Base-by-base conservation (phyloP, 2,888 invertebrate genomes). In the Drosophila mayaguana region DNA sequence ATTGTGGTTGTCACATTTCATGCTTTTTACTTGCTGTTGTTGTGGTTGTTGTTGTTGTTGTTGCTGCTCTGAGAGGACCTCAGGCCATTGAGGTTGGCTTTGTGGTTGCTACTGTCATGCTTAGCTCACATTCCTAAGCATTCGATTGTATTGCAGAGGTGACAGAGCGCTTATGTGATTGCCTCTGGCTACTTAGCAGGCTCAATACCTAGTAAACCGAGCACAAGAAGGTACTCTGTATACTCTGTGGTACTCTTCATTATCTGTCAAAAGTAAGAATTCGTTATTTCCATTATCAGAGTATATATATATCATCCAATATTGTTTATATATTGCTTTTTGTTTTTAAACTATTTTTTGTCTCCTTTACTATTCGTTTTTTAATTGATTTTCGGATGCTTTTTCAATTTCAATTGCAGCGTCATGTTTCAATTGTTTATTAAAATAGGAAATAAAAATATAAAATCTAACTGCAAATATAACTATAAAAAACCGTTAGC, bases 391-490 rank as follows among this genome's bases (percentile, higher is more conserved):
- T 61, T 63, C 12, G 8, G 12, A 32, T 34, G 11, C 34, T 46
- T 56, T 69, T 60, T 32, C 73, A 63, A 73, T 72, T 83, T 66
- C 69, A 70, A 72, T 57, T 68, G 63, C 65, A 42, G 20, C 45
- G 51, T 55, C 50, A 59, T 46, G 55, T 42, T 53, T 66, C 25
- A 63, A 70, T 59, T 66, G 72, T 64, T 72, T 76, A 56, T 70
- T 61, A 54, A 68, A 72, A 75, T 67, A 72, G 67, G 38, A 20
- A 16, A 54, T 66, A 70, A 71, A 65, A 72, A 64, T 32, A 18
- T 45, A 57, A 63, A 62, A 40, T 55, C 36, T 11, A 53, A 63
- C 25, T 28, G 18, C 32, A 70, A 51, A 67, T 48, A 70, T 61
- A 45, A 48, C 28, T 25, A 6, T 22, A 45, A 68, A 63, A 71